Evolutionary conservation across 2,888 invertebrate species (phyloP), one percentile per base, ranked within the genome.

Genomic region (Cryptops parisi): DNA sequence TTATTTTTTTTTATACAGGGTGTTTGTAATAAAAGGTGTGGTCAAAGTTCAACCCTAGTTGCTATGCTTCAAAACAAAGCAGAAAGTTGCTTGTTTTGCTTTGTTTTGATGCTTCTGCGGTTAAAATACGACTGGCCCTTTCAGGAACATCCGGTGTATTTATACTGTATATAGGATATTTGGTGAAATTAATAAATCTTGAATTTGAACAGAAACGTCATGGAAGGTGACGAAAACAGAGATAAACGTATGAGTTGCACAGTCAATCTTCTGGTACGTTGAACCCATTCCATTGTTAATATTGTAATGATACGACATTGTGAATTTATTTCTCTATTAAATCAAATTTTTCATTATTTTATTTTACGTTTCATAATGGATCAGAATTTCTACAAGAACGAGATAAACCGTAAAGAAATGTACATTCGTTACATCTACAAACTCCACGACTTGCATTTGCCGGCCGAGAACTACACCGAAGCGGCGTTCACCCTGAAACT

Each of bases 171-270:
- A n/a, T n/a, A n/a, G n/a, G n/a, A n/a, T n/a, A n/a, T n/a, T n/a
- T n/a, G n/a, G n/a, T n/a, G n/a, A n/a, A n/a, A n/a, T n/a, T n/a
- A n/a, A n/a, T n/a, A n/a, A n/a, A n/a, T n/a, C n/a, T n/a, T n/a
- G n/a, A n/a, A 33, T 9, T 33, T 33, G 33, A 15, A 33, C 25
- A 46, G 51, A 59, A 88, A 88, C 63, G 91, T 94, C 1, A 87
- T 91, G 73, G 89, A 91, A 67, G 91, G 91, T 17, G 90, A 93
- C 62, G 93, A 94, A 66, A 91, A 93, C 68, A 75, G 89, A 33
- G 91, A 93, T 67, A 94, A 93, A 67, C 75, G 90, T 56, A 94
- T 94, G 91, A 89, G 90, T 0, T 94, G 93, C 66, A 94, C 93
- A 2, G 90, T 93, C 53, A 94, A 94, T 70, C 74, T 96, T 58